phyloP scores from a whole-genome alignment of 2,113 vertebrate genomes.

The Lichenostomus cassidix region DNA sequence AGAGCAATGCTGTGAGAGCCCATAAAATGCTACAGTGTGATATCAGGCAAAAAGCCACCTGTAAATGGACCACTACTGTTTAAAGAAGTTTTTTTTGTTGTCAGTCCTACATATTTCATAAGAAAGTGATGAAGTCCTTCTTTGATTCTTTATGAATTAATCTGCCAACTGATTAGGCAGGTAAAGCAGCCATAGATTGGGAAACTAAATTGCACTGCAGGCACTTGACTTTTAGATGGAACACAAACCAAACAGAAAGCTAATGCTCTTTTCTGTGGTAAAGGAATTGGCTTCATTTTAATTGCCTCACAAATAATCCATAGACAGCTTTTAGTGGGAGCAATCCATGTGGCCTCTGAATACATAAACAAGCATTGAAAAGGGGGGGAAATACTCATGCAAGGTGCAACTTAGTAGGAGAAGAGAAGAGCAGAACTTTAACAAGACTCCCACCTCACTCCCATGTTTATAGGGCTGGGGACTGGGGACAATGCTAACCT shows the following conservation, averaged over 20 bases:
- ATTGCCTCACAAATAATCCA: conserved; percentile 55
- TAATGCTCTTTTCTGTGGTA: background rate
- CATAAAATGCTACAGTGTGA: background rate
- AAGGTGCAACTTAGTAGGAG: background rate
- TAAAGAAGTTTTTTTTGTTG: background rate
- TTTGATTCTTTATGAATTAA: conserved; percentile 36
- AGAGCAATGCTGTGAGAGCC: conserved; percentile 10
- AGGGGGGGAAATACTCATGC: background rate
- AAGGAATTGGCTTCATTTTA: conserved; percentile 40
- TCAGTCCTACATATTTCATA: conserved; percentile 23
- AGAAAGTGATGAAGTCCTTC: background rate
- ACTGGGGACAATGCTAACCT: background rate
- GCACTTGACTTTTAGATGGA: conserved; percentile 5
- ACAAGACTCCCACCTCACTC: background rate
- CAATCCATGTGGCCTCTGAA: background rate
- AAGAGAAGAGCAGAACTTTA: background rate
- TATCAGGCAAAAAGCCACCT: background rate
- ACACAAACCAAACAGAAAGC: conserved; percentile 39
- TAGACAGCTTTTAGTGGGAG: conserved; percentile 30
- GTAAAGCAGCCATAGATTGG: conserved; percentile 25
- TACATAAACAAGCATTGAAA: background rate
- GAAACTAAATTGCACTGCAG: conserved; percentile 4
- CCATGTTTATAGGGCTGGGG: background rate
- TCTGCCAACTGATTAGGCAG: conserved; percentile 22
- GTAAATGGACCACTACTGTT: conserved; percentile 11